Evolutionary conservation across 2,113 vertebrate species (phyloP).

Genomic region (Benitochromis conjunctus): DNA sequence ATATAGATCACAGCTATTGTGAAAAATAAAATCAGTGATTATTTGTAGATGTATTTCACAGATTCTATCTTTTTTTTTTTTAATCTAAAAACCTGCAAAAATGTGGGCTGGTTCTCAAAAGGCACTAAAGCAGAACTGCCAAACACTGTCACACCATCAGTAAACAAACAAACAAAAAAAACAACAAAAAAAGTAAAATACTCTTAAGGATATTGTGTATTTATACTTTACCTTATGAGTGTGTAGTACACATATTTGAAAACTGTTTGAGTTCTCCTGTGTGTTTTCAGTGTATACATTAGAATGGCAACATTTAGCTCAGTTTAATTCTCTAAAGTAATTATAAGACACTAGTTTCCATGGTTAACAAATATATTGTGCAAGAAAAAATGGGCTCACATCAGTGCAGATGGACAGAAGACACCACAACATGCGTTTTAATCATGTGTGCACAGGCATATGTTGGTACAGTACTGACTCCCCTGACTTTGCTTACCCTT

Average conservation of each 20-base stretch:
- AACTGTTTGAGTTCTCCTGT: not conserved
- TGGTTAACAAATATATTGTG: not conserved
- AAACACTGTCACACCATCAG: not conserved
- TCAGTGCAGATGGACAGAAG: not conserved
- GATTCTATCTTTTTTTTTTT: not conserved
- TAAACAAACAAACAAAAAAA: too few relatives aligned
- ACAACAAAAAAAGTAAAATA: not conserved
- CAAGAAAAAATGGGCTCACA: not conserved
- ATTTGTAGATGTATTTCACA: not conserved
- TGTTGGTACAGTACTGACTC: constrained; percentile 73
- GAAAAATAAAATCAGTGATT: not conserved
- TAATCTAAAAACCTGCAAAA: not conserved
- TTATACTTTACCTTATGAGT: not conserved
- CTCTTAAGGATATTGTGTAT: not conserved
- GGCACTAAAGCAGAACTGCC: not conserved
- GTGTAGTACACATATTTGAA: not conserved
- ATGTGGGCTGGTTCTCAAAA: not conserved
- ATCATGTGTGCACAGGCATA: constrained; percentile 34
- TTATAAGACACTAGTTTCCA: not conserved
- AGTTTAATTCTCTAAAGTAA: not conserved
- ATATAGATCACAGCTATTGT: not conserved
- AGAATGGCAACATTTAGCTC: not conserved
- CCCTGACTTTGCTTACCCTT: constrained; percentile 82
- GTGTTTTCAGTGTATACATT: not conserved
- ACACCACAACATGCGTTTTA: constrained; percentile 14